Conservation (phyloP, 2,113 vertebrate genomes). For the Oreochromis tanganicae region DNA sequence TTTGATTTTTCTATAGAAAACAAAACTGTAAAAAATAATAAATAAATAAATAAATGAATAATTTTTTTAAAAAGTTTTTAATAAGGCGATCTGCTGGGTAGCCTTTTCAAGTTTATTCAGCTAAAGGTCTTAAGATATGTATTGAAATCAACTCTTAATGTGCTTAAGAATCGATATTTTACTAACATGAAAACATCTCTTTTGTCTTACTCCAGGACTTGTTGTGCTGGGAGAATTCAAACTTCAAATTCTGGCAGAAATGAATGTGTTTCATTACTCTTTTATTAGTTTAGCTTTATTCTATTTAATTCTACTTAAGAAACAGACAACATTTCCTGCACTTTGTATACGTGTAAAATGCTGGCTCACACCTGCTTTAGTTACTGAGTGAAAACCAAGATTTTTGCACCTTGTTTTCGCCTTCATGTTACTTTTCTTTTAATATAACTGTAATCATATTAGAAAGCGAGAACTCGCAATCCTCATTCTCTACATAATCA, state of each 20-base stretch:
- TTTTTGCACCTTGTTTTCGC: not conserved
- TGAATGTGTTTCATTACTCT: not conserved
- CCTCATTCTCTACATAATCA: not conserved
- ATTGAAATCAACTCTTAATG: not conserved
- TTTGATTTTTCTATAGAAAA: not conserved
- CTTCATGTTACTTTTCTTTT: not conserved
- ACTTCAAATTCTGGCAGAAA: not conserved
- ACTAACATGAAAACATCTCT: not conserved
- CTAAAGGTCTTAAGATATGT: not conserved
- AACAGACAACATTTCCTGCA: not conserved
- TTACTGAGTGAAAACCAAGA: not conserved
- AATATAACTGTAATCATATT: not conserved
- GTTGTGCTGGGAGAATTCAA: not conserved
- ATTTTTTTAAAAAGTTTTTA: not conserved
- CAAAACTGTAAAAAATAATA: not conserved
- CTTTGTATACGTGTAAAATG: not conserved
- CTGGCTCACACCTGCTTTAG: not conserved
- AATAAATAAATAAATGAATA: not conserved
- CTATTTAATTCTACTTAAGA: not conserved
- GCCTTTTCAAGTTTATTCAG: not conserved
- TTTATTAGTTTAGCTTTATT: not conserved
- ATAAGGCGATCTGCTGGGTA: not conserved
- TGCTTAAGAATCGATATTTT: not conserved
- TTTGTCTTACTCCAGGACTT: not conserved
- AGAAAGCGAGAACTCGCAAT: not conserved